Conservation (phyloP, 2,888 invertebrate species). For the Schrankia costaestrigalis region DNA sequence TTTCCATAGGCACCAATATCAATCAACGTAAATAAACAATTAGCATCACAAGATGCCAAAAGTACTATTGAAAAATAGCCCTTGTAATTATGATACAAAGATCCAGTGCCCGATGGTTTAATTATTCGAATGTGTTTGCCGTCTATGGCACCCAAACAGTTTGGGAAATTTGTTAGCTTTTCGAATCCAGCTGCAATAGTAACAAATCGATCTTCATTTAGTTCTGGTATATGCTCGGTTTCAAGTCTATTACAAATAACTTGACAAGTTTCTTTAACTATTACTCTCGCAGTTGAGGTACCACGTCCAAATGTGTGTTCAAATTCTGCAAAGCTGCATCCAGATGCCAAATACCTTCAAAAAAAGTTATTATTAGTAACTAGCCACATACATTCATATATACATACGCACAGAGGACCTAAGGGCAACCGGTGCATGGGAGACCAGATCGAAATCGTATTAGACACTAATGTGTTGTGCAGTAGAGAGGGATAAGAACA, state of each 20-base stretch:
- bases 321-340: background rate
- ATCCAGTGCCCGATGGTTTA: constrained; percentile 1
- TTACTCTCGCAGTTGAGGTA: background rate
- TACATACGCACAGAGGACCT: no score
- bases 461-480: no score
- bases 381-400: no score
- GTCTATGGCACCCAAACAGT: background rate
- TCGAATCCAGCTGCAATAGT: no score
- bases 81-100: constrained; percentile 1
- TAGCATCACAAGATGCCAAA: background rate
- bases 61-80: background rate
- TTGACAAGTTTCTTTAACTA: background rate
- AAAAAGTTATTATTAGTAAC: no score
- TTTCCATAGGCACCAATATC: background rate
- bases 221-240: no score
- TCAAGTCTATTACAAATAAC: background rate
- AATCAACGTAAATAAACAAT: background rate
- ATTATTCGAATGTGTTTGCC: background rate
- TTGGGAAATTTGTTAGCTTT: background rate
- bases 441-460: no score
- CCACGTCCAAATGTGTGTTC: background rate
- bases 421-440: no score
- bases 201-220: no score
- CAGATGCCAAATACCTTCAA: background rate
- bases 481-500: no score